Evolutionary conservation across 2,797 vertebrate genomes (phyloP).

Genomic region (Apogon hyalosoma): DNA sequence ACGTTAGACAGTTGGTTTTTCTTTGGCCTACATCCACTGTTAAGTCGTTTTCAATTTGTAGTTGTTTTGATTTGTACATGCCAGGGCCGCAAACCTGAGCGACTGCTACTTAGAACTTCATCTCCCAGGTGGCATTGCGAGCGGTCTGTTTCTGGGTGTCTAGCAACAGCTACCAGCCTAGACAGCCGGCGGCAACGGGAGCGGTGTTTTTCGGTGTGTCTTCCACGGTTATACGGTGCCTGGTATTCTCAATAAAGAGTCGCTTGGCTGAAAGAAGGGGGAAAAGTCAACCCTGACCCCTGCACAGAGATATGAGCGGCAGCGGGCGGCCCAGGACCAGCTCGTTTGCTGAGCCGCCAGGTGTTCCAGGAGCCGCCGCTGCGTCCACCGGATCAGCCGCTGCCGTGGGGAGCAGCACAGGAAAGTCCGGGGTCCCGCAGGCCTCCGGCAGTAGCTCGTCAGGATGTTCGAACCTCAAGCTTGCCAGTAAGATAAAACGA

Average conservation of each 20-base stretch:
- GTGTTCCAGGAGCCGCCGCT: slow-evolving; percentile 85
- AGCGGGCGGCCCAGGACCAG: slow-evolving; percentile 91
- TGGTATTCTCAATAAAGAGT: slow-evolving; percentile 46
- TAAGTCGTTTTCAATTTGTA: slow-evolving; percentile 57
- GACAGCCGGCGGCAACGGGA: slow-evolving; percentile 77
- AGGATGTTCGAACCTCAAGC: slow-evolving; percentile 87
- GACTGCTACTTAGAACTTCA: slow-evolving; percentile 65
- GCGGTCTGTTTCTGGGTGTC: slow-evolving; percentile 79
- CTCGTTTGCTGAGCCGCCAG: slow-evolving; percentile 91
- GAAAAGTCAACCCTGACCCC: slow-evolving; percentile 73
- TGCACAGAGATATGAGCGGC: slow-evolving; percentile 86
- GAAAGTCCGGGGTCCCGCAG: slow-evolving; percentile 85
- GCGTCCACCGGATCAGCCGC: slow-evolving; percentile 82
- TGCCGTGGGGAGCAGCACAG: slow-evolving; percentile 86
- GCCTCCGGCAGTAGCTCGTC: slow-evolving; percentile 85
- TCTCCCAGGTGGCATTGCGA: slow-evolving; percentile 81
- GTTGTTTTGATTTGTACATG: slow-evolving; percentile 54
- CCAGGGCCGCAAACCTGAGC: slow-evolving; percentile 16
- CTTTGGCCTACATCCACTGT: slow-evolving; percentile 35
- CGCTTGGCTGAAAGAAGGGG: slow-evolving; percentile 60
- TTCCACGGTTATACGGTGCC: slow-evolving; percentile 56
- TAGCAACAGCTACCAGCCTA: slow-evolving; percentile 78
- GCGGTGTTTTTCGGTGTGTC: slow-evolving; percentile 62
- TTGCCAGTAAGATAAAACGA: slow-evolving; percentile 82
- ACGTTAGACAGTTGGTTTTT: slow-evolving; percentile 2